Percentiles rank a stretch among this genome's conserved stretches.
phyloP scores from a whole-genome alignment of 2,888 invertebrate genomes.

The Petrolisthes cinctipes region DNA sequence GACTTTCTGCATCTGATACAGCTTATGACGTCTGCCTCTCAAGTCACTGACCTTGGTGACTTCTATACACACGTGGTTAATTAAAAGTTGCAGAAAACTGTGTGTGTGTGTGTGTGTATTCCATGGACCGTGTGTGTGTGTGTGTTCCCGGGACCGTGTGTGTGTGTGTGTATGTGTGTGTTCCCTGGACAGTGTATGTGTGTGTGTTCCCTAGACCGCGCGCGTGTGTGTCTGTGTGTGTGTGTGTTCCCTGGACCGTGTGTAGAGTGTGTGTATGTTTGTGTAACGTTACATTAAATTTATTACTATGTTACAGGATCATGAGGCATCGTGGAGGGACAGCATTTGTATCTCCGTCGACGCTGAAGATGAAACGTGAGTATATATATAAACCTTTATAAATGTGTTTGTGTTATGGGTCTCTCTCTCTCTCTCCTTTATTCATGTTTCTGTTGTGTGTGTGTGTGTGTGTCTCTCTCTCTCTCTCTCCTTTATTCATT shows the following conservation, averaged over 20 bases:
- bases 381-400: background rate
- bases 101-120: no score
- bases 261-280: background rate
- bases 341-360: slow-evolving; percentile 64
- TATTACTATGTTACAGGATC: slow-evolving; percentile 9
- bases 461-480: background rate
- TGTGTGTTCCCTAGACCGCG: no score
- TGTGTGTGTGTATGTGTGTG: background rate
- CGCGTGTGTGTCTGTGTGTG: no score
- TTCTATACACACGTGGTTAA: no score
- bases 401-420: background rate
- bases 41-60: no score
- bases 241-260: no score
- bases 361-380: slow-evolving; percentile 56
- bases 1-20: no score
- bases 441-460: background rate
- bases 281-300: background rate
- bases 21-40: no score
- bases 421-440: background rate
- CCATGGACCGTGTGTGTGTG: no score
- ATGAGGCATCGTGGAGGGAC: slow-evolving; percentile 58
- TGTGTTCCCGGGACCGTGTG: no score
- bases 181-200: no score
- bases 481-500: background rate
- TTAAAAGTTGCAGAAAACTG: no score